Evolutionary conservation across 1,140 invertebrate species (phyloP).

Genomic region (Eueides isabella): DNA sequence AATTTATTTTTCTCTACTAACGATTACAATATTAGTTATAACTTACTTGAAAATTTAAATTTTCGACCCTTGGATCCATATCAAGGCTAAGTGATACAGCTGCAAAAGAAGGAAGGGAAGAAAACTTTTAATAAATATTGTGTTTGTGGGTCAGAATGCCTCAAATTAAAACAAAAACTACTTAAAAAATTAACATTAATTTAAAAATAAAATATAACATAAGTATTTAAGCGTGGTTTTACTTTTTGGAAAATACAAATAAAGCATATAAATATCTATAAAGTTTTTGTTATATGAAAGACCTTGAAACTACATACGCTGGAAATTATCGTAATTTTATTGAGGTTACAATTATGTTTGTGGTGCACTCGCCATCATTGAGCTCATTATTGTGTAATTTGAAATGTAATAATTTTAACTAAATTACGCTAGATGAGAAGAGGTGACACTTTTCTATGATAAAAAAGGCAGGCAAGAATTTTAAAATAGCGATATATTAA

Average conservation of each 20-base stretch:
- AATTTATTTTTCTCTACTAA: background rate
- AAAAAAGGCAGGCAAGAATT: too few species aligned
- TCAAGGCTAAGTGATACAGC: constrained; percentile 62
- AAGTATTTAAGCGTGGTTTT: background rate
- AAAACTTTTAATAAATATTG: background rate
- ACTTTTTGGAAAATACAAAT: background rate
- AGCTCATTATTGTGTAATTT: background rate
- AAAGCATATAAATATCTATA: background rate
- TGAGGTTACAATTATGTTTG: constrained; percentile 34
- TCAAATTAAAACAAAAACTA: too few species aligned
- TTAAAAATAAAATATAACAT: background rate
- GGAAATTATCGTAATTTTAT: constrained; percentile 42
- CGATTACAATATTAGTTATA: background rate
- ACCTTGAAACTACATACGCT: constrained; percentile 46
- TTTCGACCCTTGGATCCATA: constrained; percentile 44
- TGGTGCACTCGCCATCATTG: constrained; percentile 1
- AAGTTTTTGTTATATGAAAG: constrained; percentile 32
- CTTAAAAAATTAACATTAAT: too few species aligned
- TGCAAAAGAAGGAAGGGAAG: constrained; percentile 41
- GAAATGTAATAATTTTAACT: background rate
- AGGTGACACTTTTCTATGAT: too few species aligned
- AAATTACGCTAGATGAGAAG: background rate
- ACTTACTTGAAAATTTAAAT: constrained; percentile 47
- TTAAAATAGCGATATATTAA: too few species aligned
- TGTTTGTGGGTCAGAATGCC: too few species aligned